Evolutionary conservation across 2,113 vertebrate genomes (phyloP), one percentile per base, ranked within the genome.

Genomic region (Balaenoptera acutorostrata): DNA sequence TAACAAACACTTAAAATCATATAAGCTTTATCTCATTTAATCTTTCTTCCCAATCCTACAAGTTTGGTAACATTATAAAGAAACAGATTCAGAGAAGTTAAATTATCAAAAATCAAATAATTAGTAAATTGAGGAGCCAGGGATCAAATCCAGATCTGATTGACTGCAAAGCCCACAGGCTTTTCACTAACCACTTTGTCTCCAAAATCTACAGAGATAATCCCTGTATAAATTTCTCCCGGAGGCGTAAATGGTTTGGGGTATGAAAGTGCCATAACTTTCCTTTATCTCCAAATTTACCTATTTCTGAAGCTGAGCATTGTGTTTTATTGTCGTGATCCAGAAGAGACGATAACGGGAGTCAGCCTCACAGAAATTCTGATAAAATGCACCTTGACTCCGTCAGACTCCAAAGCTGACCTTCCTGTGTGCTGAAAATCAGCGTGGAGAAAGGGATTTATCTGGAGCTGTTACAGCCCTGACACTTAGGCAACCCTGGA

Each of bases 221-320:
- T 90, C 72, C 29, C 12, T 83, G 46, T 41, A 82, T 92, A 86
- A 77, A 93, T 94, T 96, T 93, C 64, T 96, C 71, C 44, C 8
- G 12, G 78, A 31, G 41, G 25, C 29, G 64, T 95, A 61, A 81
- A 68, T 66, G 85, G 9, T 59, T 46, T 83, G 31, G 61, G 61
- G 10, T 83, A 17, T 57, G 55, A 82, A 83, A 84, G 15, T 68
- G 59, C 41, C 36, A 69, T 71, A 49, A 7, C 39, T 71, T 81
- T 52, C 36, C 10, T 94, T 90, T 93, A 44, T 96, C 25, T 52
- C n/a, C 13, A 92, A 81, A 87, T 92, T 92, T 90, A 74, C 63
- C 20, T 66, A 55, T 64, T 94, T 91, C 44, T 29, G 20, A 90
- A 95, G 14, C 44, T 80, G 44, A 89, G 36, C 20, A 36, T 87